Base-by-base conservation (phyloP, 2,888 invertebrate species). In the Mythimna albipuncta region DNA sequence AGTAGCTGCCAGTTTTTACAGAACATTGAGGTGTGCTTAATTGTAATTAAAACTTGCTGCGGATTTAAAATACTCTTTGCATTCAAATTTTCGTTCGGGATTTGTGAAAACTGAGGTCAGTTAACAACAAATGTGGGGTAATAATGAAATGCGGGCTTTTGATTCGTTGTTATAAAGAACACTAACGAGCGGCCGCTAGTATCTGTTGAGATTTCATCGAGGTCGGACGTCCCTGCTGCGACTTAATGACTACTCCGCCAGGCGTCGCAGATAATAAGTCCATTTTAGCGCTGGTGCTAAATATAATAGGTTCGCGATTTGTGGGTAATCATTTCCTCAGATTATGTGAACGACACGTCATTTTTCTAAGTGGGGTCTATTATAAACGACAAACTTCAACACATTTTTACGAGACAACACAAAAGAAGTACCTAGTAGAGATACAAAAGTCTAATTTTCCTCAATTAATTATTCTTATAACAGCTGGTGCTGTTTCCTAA, bases 191-290 rank as follows among this genome's bases (percentile, higher is more conserved):
- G 71, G 72, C 72, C 21, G 32, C 64, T 59, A 55, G 71, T 61
- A 73, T 67, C 63, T 63, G 69, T 65, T 58, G 66, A 75, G 82
- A 82, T 79, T 74, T 73, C 74, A 80, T 72, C 64, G 77, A 67
- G 74, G 69, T 72, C 79, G 82, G 85, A 84, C 69, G 76, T 80
- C 63, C 73, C 71, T 61, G 70, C 74, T 57, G 67, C 61, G 71
- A 41, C 65, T 76, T 85, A 86, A 85, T 87, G 83, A 83, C 72
- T 75, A 71, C 74, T 79, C 62, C 69, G 64, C 73, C 71, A 77
- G 68, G 38, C 72, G 54, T 35, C 55, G 69, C 62, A 76, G 81
- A 74, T 81, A 73, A 82, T 80, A 83, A 79, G 70, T 75, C 72
- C 72, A 80, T 81, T 79, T 75, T 77, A 76, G 74, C 71, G 62